A percentile compares a stretch with the other conserved stretches of the same genome.
phyloP scores from a whole-genome alignment of 2,113 vertebrate species.

The Globicephala melas region DNA sequence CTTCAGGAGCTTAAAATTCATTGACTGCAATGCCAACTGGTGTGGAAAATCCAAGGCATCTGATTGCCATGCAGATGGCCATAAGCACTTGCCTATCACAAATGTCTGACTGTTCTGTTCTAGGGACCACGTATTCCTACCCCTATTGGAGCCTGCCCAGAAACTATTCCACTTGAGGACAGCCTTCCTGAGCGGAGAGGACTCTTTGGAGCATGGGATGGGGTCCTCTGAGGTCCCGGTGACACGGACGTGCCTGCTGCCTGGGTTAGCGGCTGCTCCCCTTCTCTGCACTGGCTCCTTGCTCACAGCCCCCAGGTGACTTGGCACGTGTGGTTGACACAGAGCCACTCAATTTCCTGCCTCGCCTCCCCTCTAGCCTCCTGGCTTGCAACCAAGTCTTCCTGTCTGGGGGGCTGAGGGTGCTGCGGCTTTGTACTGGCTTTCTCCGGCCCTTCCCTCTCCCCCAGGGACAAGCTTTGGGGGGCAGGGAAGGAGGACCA shows the following conservation, averaged over 20 bases:
- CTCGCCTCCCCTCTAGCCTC: neutral
- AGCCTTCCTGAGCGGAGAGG: neutral
- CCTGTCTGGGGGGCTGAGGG: slow-evolving; percentile 41
- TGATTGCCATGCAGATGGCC: neutral
- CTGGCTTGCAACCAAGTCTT: slow-evolving; percentile 44
- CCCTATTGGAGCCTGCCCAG: neutral
- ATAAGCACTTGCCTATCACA: neutral
- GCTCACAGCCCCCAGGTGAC: neutral
- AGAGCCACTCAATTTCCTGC: slow-evolving; percentile 35
- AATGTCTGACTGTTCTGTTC: neutral
- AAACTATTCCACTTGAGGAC: neutral
- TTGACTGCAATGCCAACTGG: neutral
- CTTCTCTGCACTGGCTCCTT: neutral
- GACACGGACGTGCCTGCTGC: neutral
- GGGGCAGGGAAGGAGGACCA: neutral
- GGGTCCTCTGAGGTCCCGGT: neutral
- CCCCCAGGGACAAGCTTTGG: neutral
- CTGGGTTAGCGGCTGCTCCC: neutral
- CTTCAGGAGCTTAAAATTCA: neutral
- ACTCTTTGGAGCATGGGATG: neutral
- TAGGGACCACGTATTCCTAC: neutral
- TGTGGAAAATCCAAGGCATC: neutral
- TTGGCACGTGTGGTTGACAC: neutral
- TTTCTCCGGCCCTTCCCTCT: neutral
- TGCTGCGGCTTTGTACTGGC: slow-evolving; percentile 18